Percentiles rank a stretch among this genome's conserved stretches.
These are phyloP conservation scores for Drosophila funebris DNA, from an alignment of 1,140 invertebrate genomes.

Conservation along the genomic window DNA sequence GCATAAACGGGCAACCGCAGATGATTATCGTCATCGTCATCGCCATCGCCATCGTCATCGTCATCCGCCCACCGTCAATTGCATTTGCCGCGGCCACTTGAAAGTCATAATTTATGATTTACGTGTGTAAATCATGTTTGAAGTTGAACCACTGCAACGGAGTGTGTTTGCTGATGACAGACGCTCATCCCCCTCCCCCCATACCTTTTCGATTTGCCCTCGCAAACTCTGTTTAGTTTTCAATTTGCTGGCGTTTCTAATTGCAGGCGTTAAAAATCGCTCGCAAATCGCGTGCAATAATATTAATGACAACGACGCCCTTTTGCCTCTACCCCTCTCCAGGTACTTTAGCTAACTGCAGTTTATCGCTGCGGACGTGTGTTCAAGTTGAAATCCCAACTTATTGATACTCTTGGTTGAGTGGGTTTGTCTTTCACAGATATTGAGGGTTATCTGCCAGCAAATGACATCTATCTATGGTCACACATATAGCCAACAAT, in stretches of 20 bases:
- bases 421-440: constrained; percentile 30
- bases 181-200: background rate
- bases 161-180: constrained; percentile 52
- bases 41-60: constrained; percentile 14
- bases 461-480: constrained; percentile 25
- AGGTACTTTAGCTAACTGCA: constrained; percentile 48
- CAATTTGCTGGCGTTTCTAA: constrained; percentile 68
- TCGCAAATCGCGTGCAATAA: constrained; percentile 57
- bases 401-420: constrained; percentile 15
- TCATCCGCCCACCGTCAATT: constrained; percentile 43
- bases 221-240: constrained; percentile 45
- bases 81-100: constrained; percentile 71
- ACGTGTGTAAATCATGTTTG: constrained; percentile 73
- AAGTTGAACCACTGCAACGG: constrained; percentile 42
- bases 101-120: constrained; percentile 77
- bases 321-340: background rate
- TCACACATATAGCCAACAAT: constrained; percentile 1
- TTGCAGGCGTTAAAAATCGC: constrained; percentile 67
- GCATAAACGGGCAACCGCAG: background rate
- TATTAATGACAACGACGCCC: constrained; percentile 38
- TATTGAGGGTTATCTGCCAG: constrained; percentile 26
- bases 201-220: background rate
- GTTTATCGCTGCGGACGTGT: constrained; percentile 59
- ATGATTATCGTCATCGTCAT: constrained; percentile 9
- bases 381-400: constrained; percentile 29